Conservation (phyloP, 2,888 invertebrate genomes). For the Agrotis puta region DNA sequence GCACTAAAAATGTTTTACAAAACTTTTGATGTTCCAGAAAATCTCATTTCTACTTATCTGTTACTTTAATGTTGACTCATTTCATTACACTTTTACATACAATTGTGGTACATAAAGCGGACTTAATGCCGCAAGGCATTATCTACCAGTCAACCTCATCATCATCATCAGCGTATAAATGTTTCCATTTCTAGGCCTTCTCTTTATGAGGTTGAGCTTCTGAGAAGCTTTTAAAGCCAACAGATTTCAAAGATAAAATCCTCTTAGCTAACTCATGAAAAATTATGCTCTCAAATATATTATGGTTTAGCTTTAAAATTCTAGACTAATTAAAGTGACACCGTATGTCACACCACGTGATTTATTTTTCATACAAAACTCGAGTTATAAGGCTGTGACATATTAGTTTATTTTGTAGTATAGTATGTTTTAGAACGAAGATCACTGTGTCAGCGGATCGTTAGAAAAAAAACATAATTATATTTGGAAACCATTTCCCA, state of each 20-base stretch:
- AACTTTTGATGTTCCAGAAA: background rate
- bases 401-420: slow-evolving; percentile 24
- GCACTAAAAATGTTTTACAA: background rate
- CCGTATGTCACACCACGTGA: slow-evolving; percentile 19
- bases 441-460: background rate
- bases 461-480: too few species aligned
- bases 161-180: too few species aligned
- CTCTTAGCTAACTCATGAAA: slow-evolving; percentile 3
- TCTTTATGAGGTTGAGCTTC: too few species aligned
- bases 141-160: too few species aligned
- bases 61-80: too few species aligned
- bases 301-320: slow-evolving; percentile 18
- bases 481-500: too few species aligned
- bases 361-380: slow-evolving; percentile 37
- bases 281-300: slow-evolving; percentile 8
- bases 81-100: too few species aligned
- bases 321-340: slow-evolving; percentile 18
- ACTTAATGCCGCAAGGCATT: too few species aligned
- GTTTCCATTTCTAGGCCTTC: too few species aligned
- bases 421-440: background rate
- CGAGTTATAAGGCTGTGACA: slow-evolving; percentile 25
- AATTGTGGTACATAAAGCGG: too few species aligned
- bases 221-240: background rate
- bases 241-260: slow-evolving; percentile 2
- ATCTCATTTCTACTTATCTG: too few species aligned